phyloP scores from a whole-genome alignment of 2,113 vertebrate species.

The Indicator indicator region DNA sequence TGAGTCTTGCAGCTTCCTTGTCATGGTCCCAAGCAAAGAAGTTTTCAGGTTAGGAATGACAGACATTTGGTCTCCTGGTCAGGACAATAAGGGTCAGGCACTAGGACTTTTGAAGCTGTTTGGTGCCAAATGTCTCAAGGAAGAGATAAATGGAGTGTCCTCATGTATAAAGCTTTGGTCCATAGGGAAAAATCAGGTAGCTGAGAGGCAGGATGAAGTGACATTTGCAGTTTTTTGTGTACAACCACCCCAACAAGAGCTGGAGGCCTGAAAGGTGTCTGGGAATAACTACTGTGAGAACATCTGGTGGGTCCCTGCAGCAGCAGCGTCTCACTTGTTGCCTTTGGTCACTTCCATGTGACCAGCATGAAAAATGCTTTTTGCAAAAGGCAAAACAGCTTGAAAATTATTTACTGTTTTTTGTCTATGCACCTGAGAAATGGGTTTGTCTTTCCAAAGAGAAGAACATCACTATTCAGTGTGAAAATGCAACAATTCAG shows the following conservation, averaged over 20 bases:
- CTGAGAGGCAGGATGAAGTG: neutral
- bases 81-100: neutral
- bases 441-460: neutral
- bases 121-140: neutral
- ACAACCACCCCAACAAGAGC: neutral
- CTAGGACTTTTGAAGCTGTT: neutral
- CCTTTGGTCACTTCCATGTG: constrained; percentile 16
- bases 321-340: neutral
- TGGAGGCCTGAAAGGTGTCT: neutral
- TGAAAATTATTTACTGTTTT: neutral
- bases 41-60: neutral
- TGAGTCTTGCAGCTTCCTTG: neutral
- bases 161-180: neutral
- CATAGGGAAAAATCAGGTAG: neutral
- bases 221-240: neutral
- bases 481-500: neutral
- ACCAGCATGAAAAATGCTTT: neutral
- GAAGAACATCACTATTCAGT: neutral
- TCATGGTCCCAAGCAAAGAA: neutral
- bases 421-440: neutral
- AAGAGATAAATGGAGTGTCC: neutral
- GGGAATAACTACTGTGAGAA: neutral
- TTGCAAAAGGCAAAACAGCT: neutral
- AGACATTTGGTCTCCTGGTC: neutral
- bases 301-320: neutral